Percentiles rank a stretch among this genome's conserved stretches.
These are phyloP conservation scores for Philotrypesis tridentata DNA, from an alignment of 1,140 invertebrate genomes.

Conservation along the genomic window DNA sequence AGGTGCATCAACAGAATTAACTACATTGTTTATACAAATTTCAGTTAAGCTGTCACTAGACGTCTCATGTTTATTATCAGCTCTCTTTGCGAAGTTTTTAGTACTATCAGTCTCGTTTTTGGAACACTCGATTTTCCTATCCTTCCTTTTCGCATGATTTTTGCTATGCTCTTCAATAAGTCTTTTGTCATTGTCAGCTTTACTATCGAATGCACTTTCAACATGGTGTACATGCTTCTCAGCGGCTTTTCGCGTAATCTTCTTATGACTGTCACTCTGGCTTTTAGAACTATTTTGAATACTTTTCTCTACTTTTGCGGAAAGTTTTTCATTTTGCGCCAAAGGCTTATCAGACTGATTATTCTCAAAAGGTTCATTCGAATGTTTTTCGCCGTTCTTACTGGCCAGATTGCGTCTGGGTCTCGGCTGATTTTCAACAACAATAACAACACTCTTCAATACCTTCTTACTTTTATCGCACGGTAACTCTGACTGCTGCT, in stretches of 20 bases:
- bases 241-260: neutral
- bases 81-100: slow-evolving; percentile 10
- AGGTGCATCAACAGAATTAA: slow-evolving; percentile 25
- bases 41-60: slow-evolving; percentile 6
- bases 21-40: slow-evolving; percentile 26
- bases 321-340: slow-evolving; percentile 10
- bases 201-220: neutral
- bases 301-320: slow-evolving; percentile 1
- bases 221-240: neutral
- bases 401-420: neutral
- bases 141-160: neutral
- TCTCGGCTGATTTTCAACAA: neutral
- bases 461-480: neutral
- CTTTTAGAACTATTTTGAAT: neutral
- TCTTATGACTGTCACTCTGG: slow-evolving; percentile 21
- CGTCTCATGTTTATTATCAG: slow-evolving; percentile 3
- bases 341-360: neutral
- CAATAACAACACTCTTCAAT: neutral
- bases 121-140: slow-evolving; percentile 12
- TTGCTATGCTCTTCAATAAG: neutral
- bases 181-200: neutral
- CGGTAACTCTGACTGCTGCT: neutral
- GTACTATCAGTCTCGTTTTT: slow-evolving; percentile 41
- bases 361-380: neutral
- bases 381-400: neutral